Evolutionary conservation across 2,888 invertebrate genomes (phyloP).

Genomic region (Oxystoma pomonae): DNA sequence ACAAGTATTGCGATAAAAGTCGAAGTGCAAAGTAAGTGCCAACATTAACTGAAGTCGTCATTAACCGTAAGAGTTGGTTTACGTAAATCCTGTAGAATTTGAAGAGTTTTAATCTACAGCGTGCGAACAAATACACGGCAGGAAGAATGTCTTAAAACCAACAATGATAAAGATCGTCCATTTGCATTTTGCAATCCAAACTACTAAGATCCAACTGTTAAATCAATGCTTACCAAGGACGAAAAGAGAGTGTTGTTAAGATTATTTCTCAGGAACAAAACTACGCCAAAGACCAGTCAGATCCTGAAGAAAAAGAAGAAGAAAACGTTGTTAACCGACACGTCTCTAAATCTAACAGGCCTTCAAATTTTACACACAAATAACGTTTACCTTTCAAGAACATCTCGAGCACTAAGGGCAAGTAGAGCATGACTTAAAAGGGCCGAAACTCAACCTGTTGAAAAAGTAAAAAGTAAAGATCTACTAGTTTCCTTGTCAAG

Average conservation of each 20-base stretch:
- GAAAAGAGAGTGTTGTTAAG: constrained; percentile 30
- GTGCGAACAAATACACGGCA: constrained; percentile 45
- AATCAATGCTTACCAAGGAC: constrained; percentile 36
- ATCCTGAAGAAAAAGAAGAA: constrained; percentile 39
- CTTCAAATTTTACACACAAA: constrained; percentile 49
- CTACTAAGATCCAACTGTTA: constrained; percentile 60
- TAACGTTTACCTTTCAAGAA: constrained; percentile 26
- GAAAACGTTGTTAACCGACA: constrained; percentile 43
- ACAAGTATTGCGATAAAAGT: too few relatives aligned
- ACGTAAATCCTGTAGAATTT: neutral
- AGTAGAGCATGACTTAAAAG: constrained; percentile 45
- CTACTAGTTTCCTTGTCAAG: constrained; percentile 56
- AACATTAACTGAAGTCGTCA: constrained; percentile 21
- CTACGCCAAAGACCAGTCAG: constrained; percentile 21
- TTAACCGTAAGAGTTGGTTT: neutral
- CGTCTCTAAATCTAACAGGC: constrained; percentile 41
- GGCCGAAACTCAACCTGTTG: constrained; percentile 16
- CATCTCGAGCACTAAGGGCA: constrained; percentile 55
- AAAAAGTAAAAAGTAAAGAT: constrained; percentile 36
- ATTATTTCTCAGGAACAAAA: constrained; percentile 27
- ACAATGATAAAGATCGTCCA: constrained; percentile 46
- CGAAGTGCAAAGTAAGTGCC: neutral
- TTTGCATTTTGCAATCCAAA: constrained; percentile 74
- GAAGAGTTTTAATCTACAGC: constrained; percentile 40
- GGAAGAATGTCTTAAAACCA: constrained; percentile 40